Conservation (phyloP, 2,888 invertebrate species). For the Caenorhabditis plicata region DNA sequence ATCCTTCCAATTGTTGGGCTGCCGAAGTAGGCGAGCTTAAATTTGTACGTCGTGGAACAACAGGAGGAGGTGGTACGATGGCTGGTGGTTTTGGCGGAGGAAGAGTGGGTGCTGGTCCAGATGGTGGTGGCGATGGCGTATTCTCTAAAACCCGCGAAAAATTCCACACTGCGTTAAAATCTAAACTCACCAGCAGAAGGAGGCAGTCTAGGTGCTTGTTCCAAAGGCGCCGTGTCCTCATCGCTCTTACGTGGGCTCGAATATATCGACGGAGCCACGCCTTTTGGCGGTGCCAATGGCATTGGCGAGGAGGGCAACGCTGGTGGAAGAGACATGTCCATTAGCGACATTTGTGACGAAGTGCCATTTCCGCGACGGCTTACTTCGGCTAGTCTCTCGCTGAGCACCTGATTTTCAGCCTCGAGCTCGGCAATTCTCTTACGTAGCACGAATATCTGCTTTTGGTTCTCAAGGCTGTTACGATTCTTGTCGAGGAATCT, state of each 20-base stretch:
- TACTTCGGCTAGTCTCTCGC: slow-evolving; percentile 10
- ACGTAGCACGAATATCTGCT: slow-evolving; percentile 78
- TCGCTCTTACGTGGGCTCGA: slow-evolving; percentile 16
- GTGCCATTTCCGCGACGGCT: slow-evolving; percentile 2
- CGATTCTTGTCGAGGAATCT: slow-evolving; percentile 80
- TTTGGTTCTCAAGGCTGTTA: slow-evolving; percentile 82
- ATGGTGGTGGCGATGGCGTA: slow-evolving; percentile 17
- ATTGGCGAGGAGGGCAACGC: slow-evolving; percentile 51
- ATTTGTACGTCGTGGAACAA: slow-evolving; percentile 33
- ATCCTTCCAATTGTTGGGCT: slow-evolving; percentile 12
- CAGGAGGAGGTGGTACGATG: slow-evolving; percentile 35
- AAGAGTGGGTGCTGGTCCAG: slow-evolving; percentile 32
- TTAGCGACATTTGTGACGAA: neutral
- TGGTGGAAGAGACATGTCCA: slow-evolving; percentile 74
- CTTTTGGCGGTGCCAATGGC: slow-evolving; percentile 28
- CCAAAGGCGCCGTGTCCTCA: slow-evolving; percentile 17
- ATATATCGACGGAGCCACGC: slow-evolving; percentile 15
- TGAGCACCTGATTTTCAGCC: slow-evolving; percentile 76
- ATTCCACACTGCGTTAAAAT: too few species aligned
- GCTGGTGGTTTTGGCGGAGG: slow-evolving; percentile 36
- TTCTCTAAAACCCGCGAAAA: too few species aligned
- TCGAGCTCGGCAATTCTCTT: slow-evolving; percentile 85
- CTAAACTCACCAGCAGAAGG: too few species aligned
- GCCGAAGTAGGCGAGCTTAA: slow-evolving; percentile 14
- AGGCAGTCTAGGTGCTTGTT: slow-evolving; percentile 26